A percentile compares a stretch with the other conserved stretches of the same genome.
phyloP scores from a whole-genome alignment of 2,888 invertebrate species.

The Halictus ligatus region DNA sequence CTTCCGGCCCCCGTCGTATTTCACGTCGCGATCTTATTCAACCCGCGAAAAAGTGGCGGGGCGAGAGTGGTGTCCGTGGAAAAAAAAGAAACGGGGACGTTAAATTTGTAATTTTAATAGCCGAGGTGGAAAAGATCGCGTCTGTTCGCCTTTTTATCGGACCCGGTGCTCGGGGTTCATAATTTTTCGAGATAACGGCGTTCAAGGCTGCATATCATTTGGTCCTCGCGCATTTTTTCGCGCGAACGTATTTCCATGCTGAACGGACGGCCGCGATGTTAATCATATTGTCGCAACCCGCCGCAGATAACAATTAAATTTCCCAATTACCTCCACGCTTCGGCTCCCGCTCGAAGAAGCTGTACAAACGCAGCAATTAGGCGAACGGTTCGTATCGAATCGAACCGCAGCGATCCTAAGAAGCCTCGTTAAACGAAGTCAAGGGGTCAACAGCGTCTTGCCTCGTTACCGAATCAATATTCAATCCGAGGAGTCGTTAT shows the following conservation, averaged over 20 bases:
- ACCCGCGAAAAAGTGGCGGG: background rate
- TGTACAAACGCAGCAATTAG: background rate
- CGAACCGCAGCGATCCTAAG: background rate
- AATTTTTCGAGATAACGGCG: background rate
- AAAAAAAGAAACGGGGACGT: background rate
- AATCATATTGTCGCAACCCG: background rate
- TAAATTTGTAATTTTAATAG: conserved; percentile 11
- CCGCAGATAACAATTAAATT: background rate
- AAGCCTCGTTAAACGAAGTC: background rate
- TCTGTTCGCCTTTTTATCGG: background rate
- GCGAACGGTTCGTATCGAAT: background rate
- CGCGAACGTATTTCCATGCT: no score
- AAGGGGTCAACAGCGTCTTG: background rate
- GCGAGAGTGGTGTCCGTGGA: background rate
- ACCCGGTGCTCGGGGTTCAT: background rate
- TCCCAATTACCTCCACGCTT: background rate
- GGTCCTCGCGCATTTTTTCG: no score
- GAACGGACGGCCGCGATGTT: no score
- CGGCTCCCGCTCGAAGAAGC: background rate
- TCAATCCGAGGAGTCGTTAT: background rate
- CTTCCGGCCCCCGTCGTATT: conserved; percentile 13
- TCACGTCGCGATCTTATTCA: conserved; percentile 5
- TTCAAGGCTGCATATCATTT: background rate
- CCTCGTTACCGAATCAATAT: conserved; percentile 5
- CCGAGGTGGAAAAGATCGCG: conserved; percentile 4